Percentiles rank a stretch among this genome's conserved stretches.
phyloP scores from a whole-genome alignment of 2,797 vertebrate species.

The Zenarchopterus dispar region DNA sequence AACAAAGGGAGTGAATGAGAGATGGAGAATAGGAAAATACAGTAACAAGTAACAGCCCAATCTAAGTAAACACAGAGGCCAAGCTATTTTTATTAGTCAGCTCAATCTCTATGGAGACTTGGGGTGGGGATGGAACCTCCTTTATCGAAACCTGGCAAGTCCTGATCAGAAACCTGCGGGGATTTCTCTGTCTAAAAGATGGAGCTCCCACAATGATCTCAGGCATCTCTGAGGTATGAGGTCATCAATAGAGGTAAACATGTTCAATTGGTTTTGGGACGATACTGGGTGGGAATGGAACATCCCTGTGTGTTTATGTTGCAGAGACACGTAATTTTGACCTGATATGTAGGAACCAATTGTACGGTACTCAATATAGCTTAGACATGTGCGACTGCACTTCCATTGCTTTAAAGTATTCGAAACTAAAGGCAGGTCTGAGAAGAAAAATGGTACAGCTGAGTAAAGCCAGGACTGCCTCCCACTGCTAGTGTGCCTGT shows the following conservation, averaged over 20 bases:
- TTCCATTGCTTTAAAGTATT: constrained; percentile 45
- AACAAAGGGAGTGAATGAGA: constrained; percentile 14
- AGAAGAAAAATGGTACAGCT: constrained; percentile 72
- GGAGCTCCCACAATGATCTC: constrained; percentile 72
- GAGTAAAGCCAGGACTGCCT: constrained; percentile 52
- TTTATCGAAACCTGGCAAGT: constrained; percentile 83
- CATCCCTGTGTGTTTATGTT: constrained; percentile 32
- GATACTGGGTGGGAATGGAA: constrained; percentile 45
- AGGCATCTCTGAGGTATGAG: constrained; percentile 67
- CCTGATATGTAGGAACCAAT: constrained; percentile 15
- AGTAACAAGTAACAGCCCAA: constrained; percentile 52
- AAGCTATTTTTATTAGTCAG: constrained; percentile 82
- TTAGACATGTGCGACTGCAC: constrained; percentile 12
- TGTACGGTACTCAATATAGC: background rate
- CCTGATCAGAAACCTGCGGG: constrained; percentile 72
- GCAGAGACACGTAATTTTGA: constrained; percentile 20
- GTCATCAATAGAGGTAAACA: constrained; percentile 56
- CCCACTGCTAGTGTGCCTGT: constrained; percentile 36
- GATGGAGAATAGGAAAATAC: constrained; percentile 39
- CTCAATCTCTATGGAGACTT: constrained; percentile 78
- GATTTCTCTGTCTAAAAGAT: constrained; percentile 65
- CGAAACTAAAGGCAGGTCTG: constrained; percentile 62
- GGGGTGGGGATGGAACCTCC: constrained; percentile 80
- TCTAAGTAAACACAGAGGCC: constrained; percentile 62
- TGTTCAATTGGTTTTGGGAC: constrained; percentile 56